phyloP scores from a whole-genome alignment of 2,113 vertebrate species.

The Chionodraco myersi region DNA sequence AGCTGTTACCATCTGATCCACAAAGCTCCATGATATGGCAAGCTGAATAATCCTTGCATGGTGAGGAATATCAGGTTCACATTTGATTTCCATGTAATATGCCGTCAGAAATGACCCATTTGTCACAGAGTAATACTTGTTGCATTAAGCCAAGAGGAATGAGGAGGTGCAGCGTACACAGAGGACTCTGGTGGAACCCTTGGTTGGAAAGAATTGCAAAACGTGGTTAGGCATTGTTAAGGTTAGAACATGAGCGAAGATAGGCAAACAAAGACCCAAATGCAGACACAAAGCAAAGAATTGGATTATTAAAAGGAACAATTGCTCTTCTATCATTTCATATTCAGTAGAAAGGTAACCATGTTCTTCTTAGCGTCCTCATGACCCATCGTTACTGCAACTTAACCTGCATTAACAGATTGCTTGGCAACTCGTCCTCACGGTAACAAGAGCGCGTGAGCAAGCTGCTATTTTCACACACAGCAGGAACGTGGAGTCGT shows the following conservation, averaged over 20 bases:
- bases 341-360: neutral
- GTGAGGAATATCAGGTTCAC: neutral
- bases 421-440: neutral
- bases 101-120: neutral
- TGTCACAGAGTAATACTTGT: neutral
- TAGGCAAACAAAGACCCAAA: neutral
- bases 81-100: neutral
- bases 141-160: constrained; percentile 1
- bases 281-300: neutral
- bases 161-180: neutral
- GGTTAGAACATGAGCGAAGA: neutral
- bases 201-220: no score
- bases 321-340: neutral
- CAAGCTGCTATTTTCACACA: neutral
- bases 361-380: neutral
- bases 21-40: neutral
- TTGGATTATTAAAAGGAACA: neutral
- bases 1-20: neutral
- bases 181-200: neutral
- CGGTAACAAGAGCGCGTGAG: no score
- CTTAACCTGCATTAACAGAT: neutral
- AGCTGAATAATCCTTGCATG: constrained; percentile 26
- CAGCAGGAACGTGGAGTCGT: neutral
- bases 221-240: no score
- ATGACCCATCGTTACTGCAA: neutral